Conservation (phyloP, 2,113 vertebrate species). For the Pedetes capensis region DNA sequence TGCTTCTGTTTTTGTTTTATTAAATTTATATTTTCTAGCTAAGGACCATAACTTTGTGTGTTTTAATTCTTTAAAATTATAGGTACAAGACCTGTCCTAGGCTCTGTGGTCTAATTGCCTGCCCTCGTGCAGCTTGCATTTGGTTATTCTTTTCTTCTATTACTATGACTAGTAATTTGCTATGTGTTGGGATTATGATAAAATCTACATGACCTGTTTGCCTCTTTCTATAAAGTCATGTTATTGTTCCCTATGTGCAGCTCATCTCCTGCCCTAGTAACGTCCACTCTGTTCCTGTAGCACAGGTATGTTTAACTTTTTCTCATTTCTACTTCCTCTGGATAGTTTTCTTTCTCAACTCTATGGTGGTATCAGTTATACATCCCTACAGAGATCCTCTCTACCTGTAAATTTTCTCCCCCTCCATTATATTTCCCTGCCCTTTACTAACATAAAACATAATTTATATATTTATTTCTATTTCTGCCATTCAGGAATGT, state of each 20-base stretch:
- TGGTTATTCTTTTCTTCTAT: neutral
- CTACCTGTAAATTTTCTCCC: neutral
- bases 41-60: neutral
- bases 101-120: no score
- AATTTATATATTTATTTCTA: neutral
- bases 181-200: neutral
- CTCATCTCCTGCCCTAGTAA: neutral
- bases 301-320: neutral
- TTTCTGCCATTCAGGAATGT: neutral
- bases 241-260: accelerated
- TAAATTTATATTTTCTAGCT: neutral
- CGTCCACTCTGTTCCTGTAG: neutral
- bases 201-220: neutral
- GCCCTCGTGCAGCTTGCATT: neutral
- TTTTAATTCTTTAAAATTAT: neutral
- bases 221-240: neutral
- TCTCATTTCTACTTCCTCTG: neutral
- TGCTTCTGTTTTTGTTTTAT: neutral
- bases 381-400: neutral
- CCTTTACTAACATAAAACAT: neutral
- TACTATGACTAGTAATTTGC: neutral
- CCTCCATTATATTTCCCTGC: neutral
- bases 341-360: neutral
- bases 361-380: neutral
- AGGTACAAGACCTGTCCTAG: neutral